These are phyloP conservation scores for Machaerirhynchus nigripectus DNA, from an alignment of 2,113 vertebrate species.

Conservation along the genomic window DNA sequence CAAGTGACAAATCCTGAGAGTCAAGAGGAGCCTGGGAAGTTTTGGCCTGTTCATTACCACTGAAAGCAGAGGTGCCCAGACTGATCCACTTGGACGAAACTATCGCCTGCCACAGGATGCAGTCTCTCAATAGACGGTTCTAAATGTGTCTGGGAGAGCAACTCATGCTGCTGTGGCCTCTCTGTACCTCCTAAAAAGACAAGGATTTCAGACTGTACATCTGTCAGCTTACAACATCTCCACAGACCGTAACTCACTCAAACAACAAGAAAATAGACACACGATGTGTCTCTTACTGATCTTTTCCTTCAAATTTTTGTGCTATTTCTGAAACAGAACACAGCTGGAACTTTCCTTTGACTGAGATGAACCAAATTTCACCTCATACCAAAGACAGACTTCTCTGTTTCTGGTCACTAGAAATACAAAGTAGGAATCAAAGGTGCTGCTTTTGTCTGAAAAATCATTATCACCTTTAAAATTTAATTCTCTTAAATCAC, in stretches of 20 bases:
- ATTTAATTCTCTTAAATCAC: background rate
- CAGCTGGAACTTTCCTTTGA: background rate
- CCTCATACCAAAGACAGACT: background rate
- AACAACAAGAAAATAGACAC: background rate
- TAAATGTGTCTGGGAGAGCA: background rate
- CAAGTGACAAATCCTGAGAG: background rate
- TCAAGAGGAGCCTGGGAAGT: background rate
- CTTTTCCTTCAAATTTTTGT: background rate
- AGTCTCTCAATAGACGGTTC: background rate
- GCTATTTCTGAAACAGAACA: background rate
- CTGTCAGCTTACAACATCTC: background rate
- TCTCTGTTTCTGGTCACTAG: background rate
- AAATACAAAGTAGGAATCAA: background rate
- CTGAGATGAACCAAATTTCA: background rate
- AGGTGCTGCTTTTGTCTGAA: background rate
- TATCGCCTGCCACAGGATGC: background rate
- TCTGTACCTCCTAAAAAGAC: background rate
- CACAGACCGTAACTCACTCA: background rate
- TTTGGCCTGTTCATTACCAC: background rate
- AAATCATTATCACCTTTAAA: slow-evolving; percentile 18
- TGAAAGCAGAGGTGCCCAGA: background rate
- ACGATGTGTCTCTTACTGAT: background rate
- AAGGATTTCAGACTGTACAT: background rate
- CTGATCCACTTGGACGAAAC: background rate
- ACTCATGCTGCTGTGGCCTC: background rate